Conservation (phyloP, 2,888 invertebrate species). For the Oxyteleia sp. region DNA sequence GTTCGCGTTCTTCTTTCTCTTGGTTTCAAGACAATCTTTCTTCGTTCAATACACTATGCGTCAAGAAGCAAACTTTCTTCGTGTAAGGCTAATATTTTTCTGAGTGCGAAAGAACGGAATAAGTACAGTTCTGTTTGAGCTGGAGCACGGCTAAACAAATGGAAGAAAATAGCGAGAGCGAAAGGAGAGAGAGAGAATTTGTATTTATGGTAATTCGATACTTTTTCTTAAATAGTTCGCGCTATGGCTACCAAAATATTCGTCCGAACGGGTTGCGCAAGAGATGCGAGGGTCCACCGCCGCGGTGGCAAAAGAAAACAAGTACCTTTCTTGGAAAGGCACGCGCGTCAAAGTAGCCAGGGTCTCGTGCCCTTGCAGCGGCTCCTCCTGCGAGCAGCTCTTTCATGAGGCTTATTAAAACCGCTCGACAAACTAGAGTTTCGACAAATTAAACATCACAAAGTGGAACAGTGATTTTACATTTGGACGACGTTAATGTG, state of each 20-base stretch:
- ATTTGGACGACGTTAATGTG: not conserved
- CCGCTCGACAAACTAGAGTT: constrained; percentile 28
- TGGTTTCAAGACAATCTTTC: too few relatives aligned
- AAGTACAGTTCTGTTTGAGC: too few relatives aligned
- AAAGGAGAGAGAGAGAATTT: not conserved
- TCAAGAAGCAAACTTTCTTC: too few relatives aligned
- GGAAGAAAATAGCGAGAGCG: too few relatives aligned
- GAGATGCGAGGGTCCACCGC: constrained; percentile 49
- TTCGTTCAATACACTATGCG: too few relatives aligned
- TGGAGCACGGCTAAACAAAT: too few relatives aligned
- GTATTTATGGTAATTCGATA: constrained; percentile 73
- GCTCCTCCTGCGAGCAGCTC: constrained; percentile 25
- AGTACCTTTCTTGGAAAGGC: constrained; percentile 73
- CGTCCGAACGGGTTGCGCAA: constrained; percentile 69
- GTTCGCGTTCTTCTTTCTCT: too few relatives aligned
- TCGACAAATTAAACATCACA: constrained; percentile 40
- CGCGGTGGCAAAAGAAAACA: constrained; percentile 65
- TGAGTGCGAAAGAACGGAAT: too few relatives aligned
- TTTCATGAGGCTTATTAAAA: constrained; percentile 53
- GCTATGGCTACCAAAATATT: constrained; percentile 64
- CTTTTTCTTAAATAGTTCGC: constrained; percentile 73
- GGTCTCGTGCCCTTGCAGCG: constrained; percentile 52
- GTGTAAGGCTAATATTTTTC: too few relatives aligned
- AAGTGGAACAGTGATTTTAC: not conserved
- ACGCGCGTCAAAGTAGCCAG: constrained; percentile 70